Evolutionary conservation across 1,140 invertebrate species (phyloP).

Genomic region (Delia radicum): DNA sequence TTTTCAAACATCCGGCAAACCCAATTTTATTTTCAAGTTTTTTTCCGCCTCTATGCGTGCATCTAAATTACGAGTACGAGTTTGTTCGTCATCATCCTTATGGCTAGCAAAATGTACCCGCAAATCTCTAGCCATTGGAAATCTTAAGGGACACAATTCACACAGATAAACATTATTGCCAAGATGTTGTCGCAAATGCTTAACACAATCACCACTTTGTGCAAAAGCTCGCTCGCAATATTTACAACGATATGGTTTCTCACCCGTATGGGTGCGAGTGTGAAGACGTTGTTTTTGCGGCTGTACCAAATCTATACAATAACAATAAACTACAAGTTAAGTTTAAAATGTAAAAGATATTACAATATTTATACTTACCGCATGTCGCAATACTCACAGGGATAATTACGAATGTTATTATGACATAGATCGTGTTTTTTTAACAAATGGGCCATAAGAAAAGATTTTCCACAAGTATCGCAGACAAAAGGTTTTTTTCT

Average conservation of each 20-base stretch:
- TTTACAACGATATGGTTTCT: constrained; percentile 62
- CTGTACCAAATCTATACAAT: constrained; percentile 9
- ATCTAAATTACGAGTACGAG: not conserved
- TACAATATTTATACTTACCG: not conserved
- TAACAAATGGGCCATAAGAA: constrained; percentile 68
- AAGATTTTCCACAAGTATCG: constrained; percentile 67
- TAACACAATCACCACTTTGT: constrained; percentile 57
- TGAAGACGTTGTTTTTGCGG: constrained; percentile 55
- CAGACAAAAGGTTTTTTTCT: constrained; percentile 66
- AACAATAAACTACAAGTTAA: constrained; percentile 13
- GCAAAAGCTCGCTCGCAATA: constrained; percentile 56
- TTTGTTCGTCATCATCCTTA: constrained; percentile 13
- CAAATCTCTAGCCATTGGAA: constrained; percentile 56
- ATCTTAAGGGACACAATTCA: constrained; percentile 53
- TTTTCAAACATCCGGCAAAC: not conserved
- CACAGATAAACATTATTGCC: constrained; percentile 57
- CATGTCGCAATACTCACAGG: constrained; percentile 47
- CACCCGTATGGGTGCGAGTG: constrained; percentile 62
- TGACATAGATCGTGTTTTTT: constrained; percentile 64
- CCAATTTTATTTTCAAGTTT: not conserved
- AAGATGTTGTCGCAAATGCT: constrained; percentile 55
- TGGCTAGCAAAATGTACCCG: constrained; percentile 56
- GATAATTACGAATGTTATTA: constrained; percentile 63
- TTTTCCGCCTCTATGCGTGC: not conserved
- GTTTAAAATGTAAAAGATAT: not conserved